Conservation (phyloP, 2,113 vertebrate genomes). For the Scortum barcoo region DNA sequence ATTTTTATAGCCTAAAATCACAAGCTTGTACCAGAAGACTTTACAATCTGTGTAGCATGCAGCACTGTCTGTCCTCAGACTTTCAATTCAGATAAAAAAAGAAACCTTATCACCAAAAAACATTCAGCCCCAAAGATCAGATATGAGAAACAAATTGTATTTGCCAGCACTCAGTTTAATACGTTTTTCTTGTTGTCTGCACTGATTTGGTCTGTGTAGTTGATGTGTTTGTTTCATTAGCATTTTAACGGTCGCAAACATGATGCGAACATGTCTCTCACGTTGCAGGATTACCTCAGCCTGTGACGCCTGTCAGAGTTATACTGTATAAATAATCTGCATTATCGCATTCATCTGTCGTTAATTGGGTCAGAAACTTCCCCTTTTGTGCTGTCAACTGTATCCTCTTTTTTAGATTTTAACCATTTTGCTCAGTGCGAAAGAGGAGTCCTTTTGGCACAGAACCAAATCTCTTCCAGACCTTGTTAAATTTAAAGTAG, state of each 20-base stretch:
- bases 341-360: not conserved
- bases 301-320: not conserved
- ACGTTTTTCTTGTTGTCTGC: not conserved
- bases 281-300: not conserved
- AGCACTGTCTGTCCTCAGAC: conserved; percentile 9
- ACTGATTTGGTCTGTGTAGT: not conserved
- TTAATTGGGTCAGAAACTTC: not conserved
- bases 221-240: not conserved
- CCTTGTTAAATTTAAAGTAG: conserved; percentile 11
- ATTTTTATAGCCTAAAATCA: conserved; percentile 2
- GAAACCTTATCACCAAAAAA: conserved; percentile 35
- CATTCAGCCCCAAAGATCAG: conserved; percentile 25
- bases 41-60: not conserved
- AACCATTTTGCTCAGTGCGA: not conserved
- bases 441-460: not conserved
- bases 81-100: conserved; percentile 27
- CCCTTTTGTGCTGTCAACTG: not conserved
- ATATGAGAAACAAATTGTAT: conserved; percentile 28
- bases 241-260: not conserved
- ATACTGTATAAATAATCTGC: not conserved
- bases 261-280: not conserved
- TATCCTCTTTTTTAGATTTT: not conserved
- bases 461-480: not conserved
- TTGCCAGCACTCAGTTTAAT: not conserved
- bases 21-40: not conserved